Evolutionary conservation across 2,797 vertebrate genomes (phyloP).

Genomic region (Sternotherus odoratus): DNA sequence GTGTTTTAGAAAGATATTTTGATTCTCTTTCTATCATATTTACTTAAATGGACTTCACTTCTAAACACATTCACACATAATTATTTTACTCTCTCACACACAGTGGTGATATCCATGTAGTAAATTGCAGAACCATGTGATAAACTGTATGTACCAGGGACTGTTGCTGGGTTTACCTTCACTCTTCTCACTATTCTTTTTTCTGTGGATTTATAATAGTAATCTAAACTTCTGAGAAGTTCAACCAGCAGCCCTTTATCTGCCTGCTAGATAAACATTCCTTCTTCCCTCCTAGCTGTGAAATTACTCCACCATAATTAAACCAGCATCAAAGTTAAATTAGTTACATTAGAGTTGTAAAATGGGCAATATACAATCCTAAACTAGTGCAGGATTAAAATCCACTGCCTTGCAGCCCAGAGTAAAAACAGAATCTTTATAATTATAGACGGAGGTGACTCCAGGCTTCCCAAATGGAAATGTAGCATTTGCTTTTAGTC

Average conservation of each 20-base stretch:
- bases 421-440: constrained; percentile 9
- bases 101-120: constrained; percentile 42
- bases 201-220: constrained; percentile 33
- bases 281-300: not conserved
- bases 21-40: constrained; percentile 55
- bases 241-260: not conserved
- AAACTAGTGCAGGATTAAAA: not conserved
- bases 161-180: constrained; percentile 23
- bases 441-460: constrained; percentile 16
- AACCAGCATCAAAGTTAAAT: not conserved
- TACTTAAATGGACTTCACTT: not conserved
- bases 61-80: not conserved
- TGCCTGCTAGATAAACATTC: not conserved
- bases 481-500: not conserved
- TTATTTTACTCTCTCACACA: constrained; percentile 38
- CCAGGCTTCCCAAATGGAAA: constrained; percentile 30
- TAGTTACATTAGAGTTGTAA: not conserved
- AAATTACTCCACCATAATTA: not conserved
- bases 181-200: constrained; percentile 41
- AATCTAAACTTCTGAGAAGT: constrained; percentile 59
- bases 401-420: not conserved
- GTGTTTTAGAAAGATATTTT: constrained; percentile 20
- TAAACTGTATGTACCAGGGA: not conserved
- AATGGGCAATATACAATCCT: not conserved
- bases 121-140: constrained; percentile 48